phyloP scores from a whole-genome alignment of 1,140 invertebrate genomes.

The Sitobion miscanthi region DNA sequence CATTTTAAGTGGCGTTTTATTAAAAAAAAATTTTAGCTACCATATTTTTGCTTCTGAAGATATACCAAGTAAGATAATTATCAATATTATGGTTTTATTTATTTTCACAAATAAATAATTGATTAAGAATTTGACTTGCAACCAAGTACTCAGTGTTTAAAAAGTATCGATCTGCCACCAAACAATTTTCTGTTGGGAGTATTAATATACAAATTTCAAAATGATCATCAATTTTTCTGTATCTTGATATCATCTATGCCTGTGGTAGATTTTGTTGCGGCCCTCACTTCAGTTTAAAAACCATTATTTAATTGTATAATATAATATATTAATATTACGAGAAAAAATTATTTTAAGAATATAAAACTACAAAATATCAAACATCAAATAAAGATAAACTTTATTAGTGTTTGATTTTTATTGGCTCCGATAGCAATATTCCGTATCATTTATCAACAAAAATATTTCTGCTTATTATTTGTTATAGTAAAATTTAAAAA shows the following conservation, averaged over 20 bases:
- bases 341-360: too few relatives aligned
- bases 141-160: neutral
- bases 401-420: too few relatives aligned
- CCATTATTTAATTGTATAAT: too few relatives aligned
- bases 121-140: neutral
- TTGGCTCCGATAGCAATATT: too few relatives aligned
- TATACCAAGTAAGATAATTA: constrained; percentile 75
- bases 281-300: too few relatives aligned
- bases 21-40: constrained; percentile 98
- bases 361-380: too few relatives aligned
- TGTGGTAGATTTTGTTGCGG: too few relatives aligned
- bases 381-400: too few relatives aligned
- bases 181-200: neutral
- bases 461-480: too few relatives aligned
- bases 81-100: constrained; percentile 19
- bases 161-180: neutral
- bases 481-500: too few relatives aligned
- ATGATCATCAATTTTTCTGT: neutral
- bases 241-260: neutral
- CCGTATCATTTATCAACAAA: too few relatives aligned
- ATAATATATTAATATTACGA: too few relatives aligned
- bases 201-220: neutral
- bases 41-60: constrained; percentile 91
- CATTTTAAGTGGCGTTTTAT: constrained; percentile 88
- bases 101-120: neutral